Percentiles rank a stretch among this genome's conserved stretches.
These are phyloP conservation scores for Cantharis lateralis DNA, from an alignment of 2,888 invertebrate genomes.

Conservation along the genomic window DNA sequence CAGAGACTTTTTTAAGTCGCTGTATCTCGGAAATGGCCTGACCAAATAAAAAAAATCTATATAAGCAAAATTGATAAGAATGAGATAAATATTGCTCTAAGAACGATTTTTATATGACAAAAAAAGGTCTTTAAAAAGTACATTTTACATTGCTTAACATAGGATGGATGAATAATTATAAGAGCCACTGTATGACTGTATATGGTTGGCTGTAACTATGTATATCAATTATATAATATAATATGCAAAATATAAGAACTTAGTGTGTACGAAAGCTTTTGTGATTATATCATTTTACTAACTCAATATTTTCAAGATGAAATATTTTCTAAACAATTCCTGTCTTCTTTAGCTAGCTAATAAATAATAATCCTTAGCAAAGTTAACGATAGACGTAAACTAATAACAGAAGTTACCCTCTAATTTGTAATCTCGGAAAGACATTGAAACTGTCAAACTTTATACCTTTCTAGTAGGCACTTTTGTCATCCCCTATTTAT, in stretches of 20 bases:
- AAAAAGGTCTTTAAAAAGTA: too few relatives aligned
- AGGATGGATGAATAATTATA: too few relatives aligned
- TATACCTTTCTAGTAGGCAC: slow-evolving; percentile 28
- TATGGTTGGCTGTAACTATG: slow-evolving; percentile 10
- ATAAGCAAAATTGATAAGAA: too few relatives aligned
- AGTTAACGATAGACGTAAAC: slow-evolving; percentile 21
- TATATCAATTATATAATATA: slow-evolving; percentile 11
- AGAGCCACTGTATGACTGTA: too few relatives aligned
- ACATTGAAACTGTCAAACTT: slow-evolving; percentile 34
- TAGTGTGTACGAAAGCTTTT: too few relatives aligned
- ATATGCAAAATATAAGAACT: too few relatives aligned
- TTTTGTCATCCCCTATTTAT: slow-evolving; percentile 29
- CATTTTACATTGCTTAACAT: too few relatives aligned
- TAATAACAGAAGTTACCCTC: slow-evolving; percentile 35
- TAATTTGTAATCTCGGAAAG: slow-evolving; percentile 37
- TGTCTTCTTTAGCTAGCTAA: slow-evolving; percentile 5
- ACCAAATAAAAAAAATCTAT: too few relatives aligned
- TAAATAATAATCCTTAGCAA: slow-evolving; percentile 15
- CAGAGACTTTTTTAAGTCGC: too few relatives aligned
- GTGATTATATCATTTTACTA: slow-evolving; percentile 13
- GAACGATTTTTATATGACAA: too few relatives aligned
- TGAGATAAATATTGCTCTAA: too few relatives aligned
- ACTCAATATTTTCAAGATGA: slow-evolving; percentile 8
- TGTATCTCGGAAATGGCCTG: too few relatives aligned
- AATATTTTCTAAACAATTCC: slow-evolving; percentile 2